These are phyloP conservation scores for Nestor notabilis DNA, from an alignment of 2,113 vertebrate species.

Conservation along the genomic window DNA sequence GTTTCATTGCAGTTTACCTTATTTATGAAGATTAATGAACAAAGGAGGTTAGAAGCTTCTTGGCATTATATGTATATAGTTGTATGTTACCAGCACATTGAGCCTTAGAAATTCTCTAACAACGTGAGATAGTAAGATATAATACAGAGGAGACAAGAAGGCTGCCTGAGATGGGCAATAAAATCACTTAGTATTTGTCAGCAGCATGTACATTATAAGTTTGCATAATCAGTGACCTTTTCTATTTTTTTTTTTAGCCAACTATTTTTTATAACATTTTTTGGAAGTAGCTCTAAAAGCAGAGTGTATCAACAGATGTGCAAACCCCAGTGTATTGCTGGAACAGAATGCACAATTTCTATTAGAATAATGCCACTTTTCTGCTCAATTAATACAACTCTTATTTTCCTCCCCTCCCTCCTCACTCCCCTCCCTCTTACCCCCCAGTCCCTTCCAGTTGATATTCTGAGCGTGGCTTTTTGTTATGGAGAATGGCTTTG, in stretches of 20 bases:
- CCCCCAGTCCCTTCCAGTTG: neutral
- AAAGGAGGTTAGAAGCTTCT: neutral
- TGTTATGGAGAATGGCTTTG: neutral
- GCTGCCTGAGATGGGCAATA: neutral
- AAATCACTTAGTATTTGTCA: neutral
- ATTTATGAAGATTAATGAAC: neutral
- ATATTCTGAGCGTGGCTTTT: neutral
- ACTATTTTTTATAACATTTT: neutral
- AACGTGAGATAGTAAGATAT: neutral
- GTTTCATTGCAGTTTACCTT: neutral
- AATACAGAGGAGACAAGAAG: neutral
- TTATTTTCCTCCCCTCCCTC: neutral
- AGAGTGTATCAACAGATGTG: neutral
- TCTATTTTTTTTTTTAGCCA: neutral
- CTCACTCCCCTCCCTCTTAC: too few relatives aligned
- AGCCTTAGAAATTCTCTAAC: neutral
- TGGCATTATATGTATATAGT: rapidly evolving
- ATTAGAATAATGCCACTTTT: neutral
- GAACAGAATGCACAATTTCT: neutral
- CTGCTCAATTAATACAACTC: neutral
- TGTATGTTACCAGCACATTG: neutral
- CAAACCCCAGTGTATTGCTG: neutral
- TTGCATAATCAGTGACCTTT: neutral
- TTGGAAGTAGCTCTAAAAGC: neutral
- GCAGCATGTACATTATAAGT: neutral